These are phyloP conservation scores for Drosophila lacertosa DNA, from an alignment of 1,140 invertebrate species.

Conservation along the genomic window DNA sequence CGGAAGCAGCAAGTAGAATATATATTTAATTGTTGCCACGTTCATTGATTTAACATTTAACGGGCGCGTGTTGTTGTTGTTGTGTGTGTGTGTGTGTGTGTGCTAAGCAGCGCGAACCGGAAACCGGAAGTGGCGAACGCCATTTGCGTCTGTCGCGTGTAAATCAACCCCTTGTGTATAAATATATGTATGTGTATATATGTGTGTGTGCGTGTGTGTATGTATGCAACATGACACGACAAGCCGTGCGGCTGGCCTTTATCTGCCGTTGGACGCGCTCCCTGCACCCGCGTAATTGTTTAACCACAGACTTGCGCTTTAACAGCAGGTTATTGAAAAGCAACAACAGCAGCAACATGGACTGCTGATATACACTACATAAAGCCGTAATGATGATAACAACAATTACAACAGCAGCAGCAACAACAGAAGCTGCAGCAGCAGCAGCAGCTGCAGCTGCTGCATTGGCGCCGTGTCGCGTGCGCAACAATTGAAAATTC, in stretches of 20 bases:
- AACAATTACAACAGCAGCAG: conserved; percentile 30
- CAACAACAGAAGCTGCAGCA: conserved; percentile 44
- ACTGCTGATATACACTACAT: conserved; percentile 17
- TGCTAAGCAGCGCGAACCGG: conserved; percentile 65
- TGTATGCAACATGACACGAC: conserved; percentile 14
- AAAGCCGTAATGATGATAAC: conserved; percentile 31
- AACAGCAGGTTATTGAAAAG: conserved; percentile 53
- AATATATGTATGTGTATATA: conserved; percentile 1
- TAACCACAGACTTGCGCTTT: conserved; percentile 72
- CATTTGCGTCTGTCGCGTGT: conserved; percentile 54
- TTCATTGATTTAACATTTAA: conserved; percentile 69
- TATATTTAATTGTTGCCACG: conserved; percentile 80
- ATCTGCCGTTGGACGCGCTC: conserved; percentile 23
- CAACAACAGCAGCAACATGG: conserved; percentile 29
- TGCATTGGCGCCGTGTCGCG: conserved; percentile 27
- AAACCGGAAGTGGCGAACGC: conserved; percentile 77
- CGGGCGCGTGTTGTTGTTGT: conserved; percentile 37
- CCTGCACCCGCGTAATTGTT: conserved; percentile 57
- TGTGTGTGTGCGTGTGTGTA: not conserved
- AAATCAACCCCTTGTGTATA: conserved; percentile 16
- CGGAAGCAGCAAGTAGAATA: conserved; percentile 70
- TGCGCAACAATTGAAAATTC: conserved; percentile 80
- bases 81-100: conserved; percentile 20
- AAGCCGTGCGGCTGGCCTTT: conserved; percentile 13
- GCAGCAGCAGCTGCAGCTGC: conserved; percentile 9